Base-by-base conservation (phyloP, 2,113 vertebrate species). In the Neofelis nebulosa region DNA sequence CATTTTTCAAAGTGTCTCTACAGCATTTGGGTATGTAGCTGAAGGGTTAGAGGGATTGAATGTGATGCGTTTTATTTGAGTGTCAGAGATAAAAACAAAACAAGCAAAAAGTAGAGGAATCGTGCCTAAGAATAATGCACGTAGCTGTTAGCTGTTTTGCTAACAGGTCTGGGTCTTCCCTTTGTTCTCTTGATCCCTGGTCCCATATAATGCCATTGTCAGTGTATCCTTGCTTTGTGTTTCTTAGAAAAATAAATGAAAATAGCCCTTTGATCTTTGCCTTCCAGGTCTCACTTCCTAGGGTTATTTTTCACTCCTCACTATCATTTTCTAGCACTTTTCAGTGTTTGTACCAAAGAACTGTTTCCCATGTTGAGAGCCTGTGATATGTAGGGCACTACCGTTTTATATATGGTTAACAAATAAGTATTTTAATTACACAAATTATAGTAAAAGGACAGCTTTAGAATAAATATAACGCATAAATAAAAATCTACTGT, bases 261-360 rank as follows among this genome's bases (percentile, higher is more conserved):
- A 98, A 96, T 81, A 98, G 85, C 96, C 86, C 71, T 91, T 97
- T 98, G 96, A 85, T 98, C 94, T 98, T 94, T 97, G 84, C 91
- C 95, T 98, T 97, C 96, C 94, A 88, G 85, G 36, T 91, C 74
- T 91, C 83, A 80, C 76, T 96, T 97, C 89, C 96, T 95, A 89
- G 95, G 50, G 57, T 97, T 98, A 89, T 97, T 98, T 98, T 95
- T 98, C 50, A 93, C 55, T 93, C 74, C n/a, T 96, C 0, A 1
- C 50, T 97, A 86, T 95, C 79, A 79, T 98, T 98, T 98, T 94
- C 73, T 97, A 92, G 80, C 57, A 82, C 27, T 93, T 97, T 96
- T 90, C 48, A 92, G 87, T 81, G 63, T 2, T 86, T 38, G 31
- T 52, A 76, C 55, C 74, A 87, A 4, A 21, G 41, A 79, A 48